phyloP scores from a whole-genome alignment of 92 coral and sea anemone genomes.

The Blastomussa wellsi region DNA sequence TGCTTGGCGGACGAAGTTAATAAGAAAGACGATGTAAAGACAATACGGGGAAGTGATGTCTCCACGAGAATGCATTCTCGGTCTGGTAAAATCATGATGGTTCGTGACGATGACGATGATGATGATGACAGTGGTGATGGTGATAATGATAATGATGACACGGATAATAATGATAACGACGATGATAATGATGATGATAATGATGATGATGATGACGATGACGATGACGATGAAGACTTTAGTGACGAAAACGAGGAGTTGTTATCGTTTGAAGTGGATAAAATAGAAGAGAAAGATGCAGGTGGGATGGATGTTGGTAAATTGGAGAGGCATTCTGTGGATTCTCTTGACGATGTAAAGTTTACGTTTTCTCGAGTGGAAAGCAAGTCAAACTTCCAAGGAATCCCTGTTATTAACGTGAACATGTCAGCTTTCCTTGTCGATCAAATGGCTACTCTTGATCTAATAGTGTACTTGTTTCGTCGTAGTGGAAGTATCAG shows the following conservation, averaged over 20 bases:
- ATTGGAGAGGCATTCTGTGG: slow-evolving; percentile 18
- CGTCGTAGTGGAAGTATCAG: slow-evolving; percentile 10
- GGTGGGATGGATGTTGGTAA: slow-evolving; percentile 22
- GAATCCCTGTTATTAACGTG: slow-evolving; percentile 10
- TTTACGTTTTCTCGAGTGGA: slow-evolving; percentile 8
- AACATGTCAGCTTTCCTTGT: slow-evolving; percentile 22
- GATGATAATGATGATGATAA: not conserved
- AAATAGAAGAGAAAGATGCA: slow-evolving; percentile 28
- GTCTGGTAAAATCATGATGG: slow-evolving; percentile 37
- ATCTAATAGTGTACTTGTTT: slow-evolving; percentile 35
- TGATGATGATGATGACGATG: not conserved
- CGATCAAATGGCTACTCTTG: slow-evolving; percentile 12
- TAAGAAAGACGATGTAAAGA: slow-evolving; percentile 15
- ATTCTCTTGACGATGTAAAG: slow-evolving; percentile 7
- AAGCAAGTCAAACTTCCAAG: not conserved
- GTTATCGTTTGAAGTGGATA: slow-evolving; percentile 29
- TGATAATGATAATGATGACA: not conserved
- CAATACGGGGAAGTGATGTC: slow-evolving; percentile 23
- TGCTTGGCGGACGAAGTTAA: slow-evolving; percentile 29
- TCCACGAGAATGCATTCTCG: slow-evolving; percentile 17
- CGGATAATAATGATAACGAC: not conserved
- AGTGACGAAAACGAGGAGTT: slow-evolving; percentile 31
- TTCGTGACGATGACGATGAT: slow-evolving; percentile 14
- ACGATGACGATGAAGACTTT: slow-evolving; percentile 27
- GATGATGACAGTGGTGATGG: not conserved